Base-by-base conservation (phyloP, 2,888 invertebrate species). In the Sarcophaga subvicina region DNA sequence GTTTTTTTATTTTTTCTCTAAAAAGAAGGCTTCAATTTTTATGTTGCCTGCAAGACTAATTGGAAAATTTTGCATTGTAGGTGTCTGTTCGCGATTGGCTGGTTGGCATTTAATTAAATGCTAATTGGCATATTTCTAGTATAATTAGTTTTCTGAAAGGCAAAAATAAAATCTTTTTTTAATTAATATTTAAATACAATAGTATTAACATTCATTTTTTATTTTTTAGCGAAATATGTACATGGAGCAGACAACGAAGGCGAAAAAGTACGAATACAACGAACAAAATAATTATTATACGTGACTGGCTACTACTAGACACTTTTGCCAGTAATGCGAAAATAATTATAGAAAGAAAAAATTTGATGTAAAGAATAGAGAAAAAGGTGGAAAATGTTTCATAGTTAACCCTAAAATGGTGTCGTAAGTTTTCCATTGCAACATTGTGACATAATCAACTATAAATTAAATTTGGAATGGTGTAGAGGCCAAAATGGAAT, bases 121-220 rank as follows among this genome's bases (percentile, higher is more conserved):
- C 66, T 80, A 80, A 80, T 80, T 73, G 67, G 66, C 45, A 27
- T 73, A 67, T 60, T 80, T 73, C 20, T 73, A 60, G 60, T 80
- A 27, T 27, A 80, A 80, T 80, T 72, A 80, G 59, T 60, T 66
- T 47, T 67, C 25, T n/a, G 20, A 76, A 22, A 67, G 72, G 27
- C 66, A 71, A 45, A 72, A 63, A 25, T 77, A 6, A 37, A 37
- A 37, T 37, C 37, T 37, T 2, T 37, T 70, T 73, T 75, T 64
- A 63, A 80, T 69, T 86, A 90, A 90, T 70, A 54, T 63, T 25
- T 60, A 63, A 62, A 76, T 25, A n/a, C 37, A 47, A 62, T 20
- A 54, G 17, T 14, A 54, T 12, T 14, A 54, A 54, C 17, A 54
- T 49, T 14, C 2, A 49, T 3, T 14, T 14, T 37, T 37, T 37